Base-by-base conservation (phyloP, 1,140 invertebrate genomes). In the Drosophila hydei region DNA sequence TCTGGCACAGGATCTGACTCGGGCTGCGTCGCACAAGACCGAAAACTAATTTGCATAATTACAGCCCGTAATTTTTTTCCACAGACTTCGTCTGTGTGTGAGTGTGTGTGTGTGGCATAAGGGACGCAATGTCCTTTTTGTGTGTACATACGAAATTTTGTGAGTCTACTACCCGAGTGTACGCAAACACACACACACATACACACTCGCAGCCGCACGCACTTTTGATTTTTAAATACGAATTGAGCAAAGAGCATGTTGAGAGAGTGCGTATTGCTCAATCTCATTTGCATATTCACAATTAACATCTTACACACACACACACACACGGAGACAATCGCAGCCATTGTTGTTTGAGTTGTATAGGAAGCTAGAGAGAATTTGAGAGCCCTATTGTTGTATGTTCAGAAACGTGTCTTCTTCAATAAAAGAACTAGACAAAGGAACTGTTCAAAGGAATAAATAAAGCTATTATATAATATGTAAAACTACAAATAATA, bases 11-110 rank as follows among this genome's bases (percentile, higher is more conserved):
- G 25, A 40, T 67, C 67, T 64, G 67, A 73, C 62, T 72, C 61
- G 69, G 19, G 38, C 23, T 52, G 60, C 52, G 60, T 51, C 75
- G 55, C 76, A 72, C 38, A 80, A 67, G 70, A 72, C 76, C 48
- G 14, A 71, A 56, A 78, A 87, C 83, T 87, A 88, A 87, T 87
- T 87, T 87, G 83, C 83, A 87, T 87, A 87, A 87, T 87, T 87
- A 87, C 83, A 83, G 83, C 78, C 83, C 83, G 83, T 72, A 78
- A 71, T 88, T 81, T 87, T 85, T 80, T 80, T 71, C 23, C 16
- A 54, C 65, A 36, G 38, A 63, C 30, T 18, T 47, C 14, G 55
- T 45, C 21, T 55, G 40, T 61, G 23, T 36, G 64, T 25, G 52
- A 61, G 50, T 74, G 52, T 77, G 60, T 63, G 21, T 33, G 25